Conservation (phyloP, 2,888 invertebrate genomes). For the Drosophila infuscata region DNA sequence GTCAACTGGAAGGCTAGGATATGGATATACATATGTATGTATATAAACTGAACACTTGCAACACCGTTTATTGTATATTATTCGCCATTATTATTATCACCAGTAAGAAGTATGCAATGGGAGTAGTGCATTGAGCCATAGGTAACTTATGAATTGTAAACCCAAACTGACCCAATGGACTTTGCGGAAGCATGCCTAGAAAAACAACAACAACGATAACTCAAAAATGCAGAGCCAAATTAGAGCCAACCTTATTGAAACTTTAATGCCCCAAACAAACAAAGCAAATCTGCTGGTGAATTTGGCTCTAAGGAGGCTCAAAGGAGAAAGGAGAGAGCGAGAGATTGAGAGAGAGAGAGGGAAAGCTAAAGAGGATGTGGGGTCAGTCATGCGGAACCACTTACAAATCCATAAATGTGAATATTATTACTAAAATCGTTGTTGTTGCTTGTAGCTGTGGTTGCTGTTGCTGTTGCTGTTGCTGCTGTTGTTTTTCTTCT, state of each 20-base stretch:
- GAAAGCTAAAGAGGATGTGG: conserved; percentile 50
- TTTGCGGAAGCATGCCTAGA: conserved; percentile 43
- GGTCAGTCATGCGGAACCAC: conserved; percentile 80
- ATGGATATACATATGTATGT: not conserved
- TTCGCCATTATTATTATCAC: not conserved
- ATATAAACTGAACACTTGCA: not conserved
- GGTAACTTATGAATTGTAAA: conserved; percentile 84
- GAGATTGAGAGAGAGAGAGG: not conserved
- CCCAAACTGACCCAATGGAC: conserved; percentile 82
- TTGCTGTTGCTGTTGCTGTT: conserved; percentile 30
- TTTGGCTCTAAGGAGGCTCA: conserved; percentile 16
- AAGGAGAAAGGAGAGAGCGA: not conserved
- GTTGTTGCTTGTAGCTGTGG: conserved; percentile 27
- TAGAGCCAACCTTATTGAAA: conserved; percentile 76
- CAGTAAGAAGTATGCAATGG: conserved; percentile 22
- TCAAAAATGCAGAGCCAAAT: conserved; percentile 64
- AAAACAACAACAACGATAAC: conserved; percentile 34
- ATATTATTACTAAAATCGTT: conserved; percentile 78
- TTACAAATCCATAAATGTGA: conserved; percentile 82
- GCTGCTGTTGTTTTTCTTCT: conserved; percentile 44
- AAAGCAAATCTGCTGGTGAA: conserved; percentile 34
- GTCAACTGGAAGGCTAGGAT: not conserved
- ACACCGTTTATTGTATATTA: not conserved
- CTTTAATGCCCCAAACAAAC: conserved; percentile 64
- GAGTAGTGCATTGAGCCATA: conserved; percentile 79